phyloP scores from a whole-genome alignment of 2,888 invertebrate species.

The Anthrax anthrax region DNA sequence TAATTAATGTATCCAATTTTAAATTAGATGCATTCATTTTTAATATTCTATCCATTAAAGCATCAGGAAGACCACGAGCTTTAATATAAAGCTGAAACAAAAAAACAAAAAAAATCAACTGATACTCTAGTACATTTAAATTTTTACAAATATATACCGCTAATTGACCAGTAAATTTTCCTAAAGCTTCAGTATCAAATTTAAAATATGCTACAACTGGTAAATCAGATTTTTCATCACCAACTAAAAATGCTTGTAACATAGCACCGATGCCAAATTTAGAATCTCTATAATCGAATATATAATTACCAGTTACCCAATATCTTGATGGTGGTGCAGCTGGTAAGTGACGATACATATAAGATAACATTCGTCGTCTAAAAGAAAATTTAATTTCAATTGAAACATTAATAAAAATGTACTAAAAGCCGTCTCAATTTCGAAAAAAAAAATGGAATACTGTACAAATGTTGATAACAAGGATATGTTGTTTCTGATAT shows the following conservation, averaged over 20 bases:
- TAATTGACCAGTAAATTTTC: slow-evolving; percentile 43
- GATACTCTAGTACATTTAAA: no score
- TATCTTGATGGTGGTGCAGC: slow-evolving; percentile 40
- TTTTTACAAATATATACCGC: slow-evolving; percentile 25
- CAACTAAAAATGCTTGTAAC: slow-evolving; percentile 46
- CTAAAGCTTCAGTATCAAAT: slow-evolving; percentile 41
- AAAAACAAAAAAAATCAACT: neutral
- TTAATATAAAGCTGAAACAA: slow-evolving; percentile 44
- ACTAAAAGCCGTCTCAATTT: neutral
- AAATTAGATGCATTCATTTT: slow-evolving; percentile 36
- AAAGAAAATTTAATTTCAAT: slow-evolving; percentile 13
- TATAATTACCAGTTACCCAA: slow-evolving; percentile 58
- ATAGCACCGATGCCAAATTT: slow-evolving; percentile 44
- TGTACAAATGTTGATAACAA: slow-evolving; percentile 49
- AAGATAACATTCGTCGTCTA: slow-evolving; percentile 49
- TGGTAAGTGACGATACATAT: slow-evolving; percentile 47
- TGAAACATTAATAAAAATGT: no score
- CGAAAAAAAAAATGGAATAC: slow-evolving; percentile 24
- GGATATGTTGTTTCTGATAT: slow-evolving; percentile 50
- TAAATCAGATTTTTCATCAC: slow-evolving; percentile 48
- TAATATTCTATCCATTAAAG: slow-evolving; percentile 34
- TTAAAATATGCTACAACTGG: slow-evolving; percentile 47
- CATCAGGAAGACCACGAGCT: slow-evolving; percentile 33
- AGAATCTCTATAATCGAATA: slow-evolving; percentile 52
- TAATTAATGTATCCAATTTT: slow-evolving; percentile 40